Percentiles rank a stretch among this genome's conserved stretches.
phyloP scores from a whole-genome alignment of 1,140 invertebrate genomes.

The Philopotamus ludificatus region DNA sequence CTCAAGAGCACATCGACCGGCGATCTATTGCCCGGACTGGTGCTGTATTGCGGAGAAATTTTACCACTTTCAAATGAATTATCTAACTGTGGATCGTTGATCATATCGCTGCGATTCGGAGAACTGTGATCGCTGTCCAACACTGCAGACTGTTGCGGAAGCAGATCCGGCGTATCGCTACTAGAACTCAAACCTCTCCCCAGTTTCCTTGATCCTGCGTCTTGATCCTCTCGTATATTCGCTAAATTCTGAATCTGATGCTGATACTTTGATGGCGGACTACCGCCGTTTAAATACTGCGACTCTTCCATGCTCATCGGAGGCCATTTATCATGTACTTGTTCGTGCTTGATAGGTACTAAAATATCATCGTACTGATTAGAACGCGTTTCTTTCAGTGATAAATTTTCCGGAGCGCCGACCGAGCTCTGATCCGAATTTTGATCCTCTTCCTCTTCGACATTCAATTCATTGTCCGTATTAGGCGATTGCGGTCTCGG shows the following conservation, averaged over 20 bases:
- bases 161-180: conserved; percentile 32
- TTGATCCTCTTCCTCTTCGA: conserved; percentile 52
- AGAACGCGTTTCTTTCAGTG: conserved; percentile 50
- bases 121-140: conserved; percentile 38
- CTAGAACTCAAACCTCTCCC: conserved; percentile 32
- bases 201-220: conserved; percentile 22
- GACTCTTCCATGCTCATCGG: conserved; percentile 38
- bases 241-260: conserved; percentile 39
- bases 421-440: conserved; percentile 50
- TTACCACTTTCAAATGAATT: conserved; percentile 40
- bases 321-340: conserved; percentile 48
- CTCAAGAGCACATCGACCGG: conserved; percentile 55
- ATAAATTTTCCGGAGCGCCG: conserved; percentile 54
- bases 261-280: conserved; percentile 35
- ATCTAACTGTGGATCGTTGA: conserved; percentile 39
- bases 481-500: conserved; percentile 43
- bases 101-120: conserved; percentile 36
- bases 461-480: conserved; percentile 55
- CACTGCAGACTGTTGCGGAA: conserved; percentile 34
- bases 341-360: conserved; percentile 48
- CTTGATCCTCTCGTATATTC: conserved; percentile 20
- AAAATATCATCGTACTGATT: conserved; percentile 43
- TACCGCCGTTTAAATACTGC: conserved; percentile 21
- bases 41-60: conserved; percentile 38
- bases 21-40: conserved; percentile 45